Base-by-base conservation (phyloP, 2,888 invertebrate genomes). In the Cotesia congregata region DNA sequence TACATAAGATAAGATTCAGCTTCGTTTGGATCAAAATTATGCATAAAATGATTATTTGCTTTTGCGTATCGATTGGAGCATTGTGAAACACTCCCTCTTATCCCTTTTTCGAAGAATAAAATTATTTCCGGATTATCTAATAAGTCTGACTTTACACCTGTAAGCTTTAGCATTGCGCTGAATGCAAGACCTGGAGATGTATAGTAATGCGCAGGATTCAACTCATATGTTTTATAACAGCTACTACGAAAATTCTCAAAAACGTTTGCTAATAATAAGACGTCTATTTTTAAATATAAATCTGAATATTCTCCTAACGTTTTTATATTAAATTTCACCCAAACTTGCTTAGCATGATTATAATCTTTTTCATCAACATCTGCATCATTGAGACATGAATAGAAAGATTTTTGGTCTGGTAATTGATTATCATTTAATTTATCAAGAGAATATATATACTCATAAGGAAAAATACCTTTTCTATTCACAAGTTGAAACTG, bases 241-340 rank as follows among this genome's bases (percentile, higher is more conserved):
- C 77, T 80, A 5, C 78, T n/a, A 5, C 87, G 67, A 79, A 88
- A 89, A 77, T 87, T 84, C 80, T 89, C 88, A 78, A 88, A 88
- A 6, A 88, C 80, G 70, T 89, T 88, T 1, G 84, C 82, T 50
- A 87, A 75, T 5, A 88, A 76, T 74, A 0, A 41, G 30, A 89
- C 83, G 78, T 90, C 88, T 0, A 84, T 84, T 81, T 85, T 86
- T 30, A 89, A 65, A 78, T 89, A 88, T 1, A 88, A 17, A 61
- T 88, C 85, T 1, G 83, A 81, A 77, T 89, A 90, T 74, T 88
- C 85, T 1, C 83, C 83, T 20, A 89, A 74, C 39, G 78, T 86
- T 64, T 81, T 72, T 41, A 84, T 82, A 1, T 83, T 65, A 69
- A 90, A 89, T 38, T 61, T 74, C 0, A 79, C 20, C 87, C 88